Conservation (phyloP, 2,888 invertebrate genomes). For the Apantesis nais region DNA sequence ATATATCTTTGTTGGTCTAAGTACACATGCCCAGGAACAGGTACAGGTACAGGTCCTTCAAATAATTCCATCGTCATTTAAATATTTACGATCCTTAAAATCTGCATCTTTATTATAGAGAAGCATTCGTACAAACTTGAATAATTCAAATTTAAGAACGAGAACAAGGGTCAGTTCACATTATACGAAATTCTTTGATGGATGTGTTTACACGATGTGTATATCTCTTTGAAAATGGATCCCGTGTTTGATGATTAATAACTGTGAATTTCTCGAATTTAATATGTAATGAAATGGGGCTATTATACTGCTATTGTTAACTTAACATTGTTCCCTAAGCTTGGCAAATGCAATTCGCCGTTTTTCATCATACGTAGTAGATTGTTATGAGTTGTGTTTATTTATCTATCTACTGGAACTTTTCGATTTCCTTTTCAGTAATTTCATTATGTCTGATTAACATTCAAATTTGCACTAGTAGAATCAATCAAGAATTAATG, state of each 20-base stretch:
- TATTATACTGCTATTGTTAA: neutral
- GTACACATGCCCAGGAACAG: neutral
- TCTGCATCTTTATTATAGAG: neutral
- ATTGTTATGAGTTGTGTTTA: neutral
- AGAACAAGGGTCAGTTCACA: neutral
- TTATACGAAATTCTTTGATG: neutral
- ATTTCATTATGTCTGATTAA: no score
- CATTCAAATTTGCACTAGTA: neutral
- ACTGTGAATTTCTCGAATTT: neutral
- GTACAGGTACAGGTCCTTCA: neutral
- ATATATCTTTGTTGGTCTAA: no score
- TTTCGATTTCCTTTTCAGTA: no score
- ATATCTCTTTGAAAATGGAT: neutral
- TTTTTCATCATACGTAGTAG: neutral
- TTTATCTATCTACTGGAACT: no score
- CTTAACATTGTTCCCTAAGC: neutral
- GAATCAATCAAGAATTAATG: neutral
- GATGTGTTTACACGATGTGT: neutral
- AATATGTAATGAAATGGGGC: conserved; percentile 6
- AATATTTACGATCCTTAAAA: neutral
- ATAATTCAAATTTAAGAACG: neutral
- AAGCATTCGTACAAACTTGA: neutral
- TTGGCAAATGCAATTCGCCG: no score
- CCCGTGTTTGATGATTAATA: neutral
- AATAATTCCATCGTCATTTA: neutral